Evolutionary conservation across 2,797 vertebrate species (phyloP).

Genomic region (Cuculus canorus): DNA sequence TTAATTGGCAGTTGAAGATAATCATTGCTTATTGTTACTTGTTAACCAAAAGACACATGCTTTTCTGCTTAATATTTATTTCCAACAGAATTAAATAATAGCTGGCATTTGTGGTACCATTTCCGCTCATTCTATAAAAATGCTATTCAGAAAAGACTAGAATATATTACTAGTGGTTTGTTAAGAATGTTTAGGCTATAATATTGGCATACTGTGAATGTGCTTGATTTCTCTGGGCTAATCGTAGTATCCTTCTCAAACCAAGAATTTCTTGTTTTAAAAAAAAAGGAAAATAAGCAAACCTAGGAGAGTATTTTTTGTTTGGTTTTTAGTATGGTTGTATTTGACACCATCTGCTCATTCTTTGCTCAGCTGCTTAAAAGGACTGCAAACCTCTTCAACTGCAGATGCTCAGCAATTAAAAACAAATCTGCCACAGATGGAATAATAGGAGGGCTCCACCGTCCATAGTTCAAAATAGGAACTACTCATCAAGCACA

Average conservation of each 20-base stretch:
- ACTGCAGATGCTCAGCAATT: constrained; percentile 63
- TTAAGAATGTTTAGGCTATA: background rate
- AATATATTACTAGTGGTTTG: background rate
- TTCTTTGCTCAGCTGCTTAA: constrained; percentile 63
- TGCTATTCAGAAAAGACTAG: background rate
- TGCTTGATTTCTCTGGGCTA: background rate
- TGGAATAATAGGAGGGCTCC: constrained; percentile 51
- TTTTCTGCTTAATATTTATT: constrained; percentile 1
- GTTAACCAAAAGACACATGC: background rate
- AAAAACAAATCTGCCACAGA: constrained; percentile 63
- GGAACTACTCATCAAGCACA: constrained; percentile 30
- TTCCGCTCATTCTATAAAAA: background rate
- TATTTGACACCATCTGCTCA: constrained; percentile 58
- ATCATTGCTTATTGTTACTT: background rate
- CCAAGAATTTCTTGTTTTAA: background rate
- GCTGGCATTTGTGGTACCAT: background rate
- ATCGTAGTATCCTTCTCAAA: background rate
- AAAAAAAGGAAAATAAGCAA: background rate
- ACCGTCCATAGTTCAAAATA: constrained; percentile 12
- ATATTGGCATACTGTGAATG: background rate
- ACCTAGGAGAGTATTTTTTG: background rate
- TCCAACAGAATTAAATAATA: background rate
- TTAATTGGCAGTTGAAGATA: background rate
- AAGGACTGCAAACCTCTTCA: constrained; percentile 50
- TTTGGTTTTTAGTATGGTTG: constrained; percentile 25